Conservation (phyloP, 1,140 invertebrate genomes). For the Lucilia cuprina region DNA sequence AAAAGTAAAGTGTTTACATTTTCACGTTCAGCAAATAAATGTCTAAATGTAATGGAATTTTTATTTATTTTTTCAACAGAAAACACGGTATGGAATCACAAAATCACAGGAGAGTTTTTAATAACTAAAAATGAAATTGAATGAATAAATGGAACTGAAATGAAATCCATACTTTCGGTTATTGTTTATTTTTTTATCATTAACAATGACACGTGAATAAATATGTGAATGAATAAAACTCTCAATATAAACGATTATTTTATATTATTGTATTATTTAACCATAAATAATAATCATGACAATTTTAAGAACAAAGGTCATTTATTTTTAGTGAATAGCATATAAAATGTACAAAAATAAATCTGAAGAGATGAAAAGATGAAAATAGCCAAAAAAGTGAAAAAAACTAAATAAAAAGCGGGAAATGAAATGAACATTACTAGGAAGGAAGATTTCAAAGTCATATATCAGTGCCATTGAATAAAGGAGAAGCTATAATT, state of each 20-base stretch:
- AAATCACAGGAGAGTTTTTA: slow-evolving; percentile 25
- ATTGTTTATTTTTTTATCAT: not conserved
- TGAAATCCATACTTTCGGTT: not conserved
- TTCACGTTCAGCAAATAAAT: not conserved
- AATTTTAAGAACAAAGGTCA: slow-evolving; percentile 18
- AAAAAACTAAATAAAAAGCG: not conserved
- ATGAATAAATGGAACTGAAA: not conserved
- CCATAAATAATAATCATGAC: slow-evolving; percentile 30
- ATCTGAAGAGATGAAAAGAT: too few relatives aligned
- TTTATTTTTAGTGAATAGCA: not conserved
- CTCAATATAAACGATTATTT: not conserved
- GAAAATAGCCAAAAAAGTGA: not conserved
- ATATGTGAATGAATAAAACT: not conserved
- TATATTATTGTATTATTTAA: slow-evolving; percentile 27
- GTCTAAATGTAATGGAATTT: slow-evolving; percentile 26
- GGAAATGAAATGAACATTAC: not conserved
- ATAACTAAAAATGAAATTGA: not conserved
- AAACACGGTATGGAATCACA: not conserved
- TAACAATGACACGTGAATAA: not conserved
- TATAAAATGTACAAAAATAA: too few relatives aligned
- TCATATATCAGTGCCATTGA: not conserved
- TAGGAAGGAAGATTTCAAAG: not conserved
- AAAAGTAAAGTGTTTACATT: not conserved
- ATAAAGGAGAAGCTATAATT: not conserved
- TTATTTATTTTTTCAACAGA: slow-evolving; percentile 24